Base-by-base conservation (phyloP, 1,140 invertebrate species). In the Ceratitis capitata region DNA sequence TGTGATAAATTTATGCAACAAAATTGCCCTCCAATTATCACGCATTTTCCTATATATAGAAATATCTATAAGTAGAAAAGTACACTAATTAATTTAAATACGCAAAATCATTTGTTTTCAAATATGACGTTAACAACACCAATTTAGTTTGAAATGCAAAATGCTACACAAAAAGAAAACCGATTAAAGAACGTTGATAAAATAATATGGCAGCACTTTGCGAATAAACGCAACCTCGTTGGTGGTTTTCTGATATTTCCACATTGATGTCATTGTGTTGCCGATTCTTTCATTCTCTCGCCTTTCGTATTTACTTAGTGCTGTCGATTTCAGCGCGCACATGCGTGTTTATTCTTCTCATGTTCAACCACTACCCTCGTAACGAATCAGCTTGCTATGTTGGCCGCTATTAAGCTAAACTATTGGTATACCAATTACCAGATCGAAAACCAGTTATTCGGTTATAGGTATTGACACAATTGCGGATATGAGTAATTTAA, bases 171-270 rank as follows among this genome's bases (percentile, higher is more conserved):
- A n/a, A n/a, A n/a, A n/a, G n/a, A n/a, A n/a, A n/a, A n/a, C n/a
- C n/a, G n/a, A n/a, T n/a, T n/a, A n/a, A n/a, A n/a, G 32, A 64
- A 35, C 16, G 23, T 29, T 35, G 23, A 19, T 47, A 6, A 26
- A 10, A 26, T 23, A 26, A 16, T 47, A 45, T 78, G 69, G 69
- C 69, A 78, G 69, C 69, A 10, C 39, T 23, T n/a, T 47, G 12
- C 2, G 16, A 39, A 26, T n/a, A 78, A 23, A 2, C 39, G 45
- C 69, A n/a, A 78, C 39, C 69, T 19, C 29, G 61, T 69, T 69
- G 29, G 32, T n/a, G 61, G 61, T 56, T 19, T 78, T 78, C 45
- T 78, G 69, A 78, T 39, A 45, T 78, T 78, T 78, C 69, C 45
- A 5, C 45, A n/a, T 23, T 19, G 6, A 32, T 14, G n/a, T 78